Percentiles rank a stretch among this genome's conserved stretches.
These are phyloP conservation scores for Artibeus lituratus DNA, from an alignment of 2,797 vertebrate genomes.

Conservation along the genomic window DNA sequence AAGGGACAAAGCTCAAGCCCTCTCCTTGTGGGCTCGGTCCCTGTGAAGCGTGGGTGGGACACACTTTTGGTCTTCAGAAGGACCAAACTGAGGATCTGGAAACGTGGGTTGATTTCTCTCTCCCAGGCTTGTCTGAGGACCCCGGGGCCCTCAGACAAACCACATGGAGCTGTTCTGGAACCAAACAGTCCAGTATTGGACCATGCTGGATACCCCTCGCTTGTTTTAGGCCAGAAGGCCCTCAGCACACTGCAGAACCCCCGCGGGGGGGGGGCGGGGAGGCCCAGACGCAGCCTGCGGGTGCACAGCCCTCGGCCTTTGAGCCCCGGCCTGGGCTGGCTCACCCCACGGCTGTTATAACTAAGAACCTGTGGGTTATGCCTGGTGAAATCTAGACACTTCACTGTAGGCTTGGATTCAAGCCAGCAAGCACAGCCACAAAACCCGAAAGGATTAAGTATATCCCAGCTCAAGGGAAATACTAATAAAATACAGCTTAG, in stretches of 20 bases:
- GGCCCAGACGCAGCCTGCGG: not conserved
- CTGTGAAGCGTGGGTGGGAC: not conserved
- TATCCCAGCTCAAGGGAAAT: not conserved
- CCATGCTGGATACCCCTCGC: not conserved
- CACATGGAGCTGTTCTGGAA: not conserved
- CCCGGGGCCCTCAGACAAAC: rapidly evolving
- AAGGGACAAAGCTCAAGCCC: not conserved
- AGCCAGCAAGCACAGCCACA: not conserved
- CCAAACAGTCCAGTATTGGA: not conserved
- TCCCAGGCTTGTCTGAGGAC: not conserved
- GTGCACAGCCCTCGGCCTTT: not conserved
- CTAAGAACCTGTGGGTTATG: not conserved
- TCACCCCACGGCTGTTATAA: not conserved
- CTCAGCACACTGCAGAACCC: not conserved
- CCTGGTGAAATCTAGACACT: not conserved
- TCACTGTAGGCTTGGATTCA: not conserved
- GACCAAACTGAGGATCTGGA: not conserved
- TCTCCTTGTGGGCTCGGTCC: not conserved
- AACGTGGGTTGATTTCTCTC: not conserved
- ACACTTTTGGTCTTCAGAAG: no score
- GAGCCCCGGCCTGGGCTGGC: not conserved
- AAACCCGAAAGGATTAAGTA: not conserved
- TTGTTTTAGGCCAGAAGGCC: not conserved
- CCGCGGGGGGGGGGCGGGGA: rapidly evolving
- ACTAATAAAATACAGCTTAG: not conserved